Conservation (phyloP, 2,888 invertebrate genomes). For the Pachydiplax longipennis region DNA sequence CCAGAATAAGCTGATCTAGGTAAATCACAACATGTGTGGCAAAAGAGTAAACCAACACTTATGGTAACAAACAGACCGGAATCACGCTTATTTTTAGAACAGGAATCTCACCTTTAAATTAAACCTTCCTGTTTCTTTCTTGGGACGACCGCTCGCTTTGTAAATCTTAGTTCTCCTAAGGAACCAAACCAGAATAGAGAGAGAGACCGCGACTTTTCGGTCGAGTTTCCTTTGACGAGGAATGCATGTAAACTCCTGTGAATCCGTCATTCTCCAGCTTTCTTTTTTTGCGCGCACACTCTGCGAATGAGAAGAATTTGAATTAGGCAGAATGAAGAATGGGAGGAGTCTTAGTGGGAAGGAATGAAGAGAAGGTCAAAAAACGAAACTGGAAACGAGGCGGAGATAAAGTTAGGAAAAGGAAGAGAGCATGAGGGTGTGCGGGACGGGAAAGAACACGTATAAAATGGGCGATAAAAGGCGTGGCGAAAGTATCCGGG, state of each 20-base stretch:
- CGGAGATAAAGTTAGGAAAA: neutral
- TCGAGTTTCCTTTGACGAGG: constrained; percentile 1
- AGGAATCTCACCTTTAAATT: neutral
- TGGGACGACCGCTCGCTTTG: neutral
- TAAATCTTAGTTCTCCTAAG: neutral
- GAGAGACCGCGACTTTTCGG: neutral
- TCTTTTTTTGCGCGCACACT: neutral
- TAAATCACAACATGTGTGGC: neutral
- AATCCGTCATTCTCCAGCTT: neutral
- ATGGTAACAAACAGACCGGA: neutral
- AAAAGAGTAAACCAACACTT: neutral
- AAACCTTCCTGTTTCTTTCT: neutral
- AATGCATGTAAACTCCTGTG: neutral
- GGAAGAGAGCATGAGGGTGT: too few relatives aligned
- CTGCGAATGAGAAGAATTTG: neutral
- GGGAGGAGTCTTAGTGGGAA: neutral
- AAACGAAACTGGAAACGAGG: neutral
- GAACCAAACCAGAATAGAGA: neutral
- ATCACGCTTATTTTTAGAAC: neutral
- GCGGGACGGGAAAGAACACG: too few relatives aligned
- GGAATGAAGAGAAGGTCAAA: neutral
- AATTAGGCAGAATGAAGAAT: neutral
- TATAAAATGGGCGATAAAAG: too few relatives aligned
- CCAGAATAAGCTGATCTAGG: too few relatives aligned
- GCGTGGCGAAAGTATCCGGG: too few relatives aligned